Conservation (phyloP, 2,797 vertebrate species). For the Cryptoblepharus egeriae region DNA sequence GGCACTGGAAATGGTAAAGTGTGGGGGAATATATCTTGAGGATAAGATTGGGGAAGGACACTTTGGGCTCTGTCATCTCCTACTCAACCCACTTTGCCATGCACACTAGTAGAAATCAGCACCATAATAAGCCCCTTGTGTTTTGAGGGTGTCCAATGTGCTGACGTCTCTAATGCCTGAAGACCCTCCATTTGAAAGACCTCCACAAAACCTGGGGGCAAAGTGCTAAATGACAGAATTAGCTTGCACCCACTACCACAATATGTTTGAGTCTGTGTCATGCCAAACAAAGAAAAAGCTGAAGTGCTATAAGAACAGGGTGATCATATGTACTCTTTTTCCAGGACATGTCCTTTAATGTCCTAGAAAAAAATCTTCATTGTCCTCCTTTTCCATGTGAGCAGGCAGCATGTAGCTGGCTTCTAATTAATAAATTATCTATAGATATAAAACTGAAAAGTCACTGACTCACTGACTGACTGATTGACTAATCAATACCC, state of each 20-base stretch:
- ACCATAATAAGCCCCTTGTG: background rate
- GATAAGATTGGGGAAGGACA: background rate
- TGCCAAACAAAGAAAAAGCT: background rate
- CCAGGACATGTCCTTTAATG: no score
- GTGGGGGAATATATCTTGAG: no score
- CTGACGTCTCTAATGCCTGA: background rate
- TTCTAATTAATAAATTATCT: no score
- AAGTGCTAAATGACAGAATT: background rate
- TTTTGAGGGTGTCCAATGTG: background rate
- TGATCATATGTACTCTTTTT: no score
- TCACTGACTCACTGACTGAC: no score
- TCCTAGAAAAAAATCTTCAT: no score
- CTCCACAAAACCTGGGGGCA: background rate
- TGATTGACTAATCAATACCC: no score
- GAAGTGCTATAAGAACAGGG: no score
- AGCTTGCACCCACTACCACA: background rate
- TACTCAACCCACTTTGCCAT: background rate
- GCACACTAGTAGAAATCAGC: background rate
- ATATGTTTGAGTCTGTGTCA: background rate
- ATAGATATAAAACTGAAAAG: no score
- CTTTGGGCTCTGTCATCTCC: background rate
- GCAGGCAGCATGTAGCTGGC: no score
- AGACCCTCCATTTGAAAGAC: background rate
- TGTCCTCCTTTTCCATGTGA: no score
- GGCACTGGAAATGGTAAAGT: no score